Percentiles rank a stretch among this genome's conserved stretches.
phyloP scores from a whole-genome alignment of 1,140 invertebrate genomes.

The Orius insidiosus region DNA sequence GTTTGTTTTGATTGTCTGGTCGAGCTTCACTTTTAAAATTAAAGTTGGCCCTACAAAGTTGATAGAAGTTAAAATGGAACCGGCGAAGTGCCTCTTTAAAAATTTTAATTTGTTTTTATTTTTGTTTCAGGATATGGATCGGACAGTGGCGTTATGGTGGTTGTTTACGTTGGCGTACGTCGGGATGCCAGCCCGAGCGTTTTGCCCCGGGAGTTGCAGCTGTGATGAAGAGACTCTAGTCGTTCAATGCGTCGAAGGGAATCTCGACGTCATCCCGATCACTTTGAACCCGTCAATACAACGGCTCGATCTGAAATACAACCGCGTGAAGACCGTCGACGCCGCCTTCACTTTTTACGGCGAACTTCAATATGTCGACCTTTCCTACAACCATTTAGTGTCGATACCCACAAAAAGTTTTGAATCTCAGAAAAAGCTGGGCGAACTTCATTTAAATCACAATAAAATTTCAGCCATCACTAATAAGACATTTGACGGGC shows the following conservation, averaged over 20 bases:
- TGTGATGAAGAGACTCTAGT: slow-evolving; percentile 77
- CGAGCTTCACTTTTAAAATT: not conserved
- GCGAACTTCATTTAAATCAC: slow-evolving; percentile 63
- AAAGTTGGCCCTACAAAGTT: not conserved
- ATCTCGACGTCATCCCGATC: slow-evolving; percentile 74
- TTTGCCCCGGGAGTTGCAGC: slow-evolving; percentile 59
- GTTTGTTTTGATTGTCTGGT: too few species aligned
- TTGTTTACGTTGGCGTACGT: slow-evolving; percentile 22
- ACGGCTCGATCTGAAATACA: slow-evolving; percentile 62
- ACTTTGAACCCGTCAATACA: slow-evolving; percentile 78
- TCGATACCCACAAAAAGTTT: slow-evolving; percentile 62
- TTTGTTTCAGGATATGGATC: slow-evolving; percentile 22
- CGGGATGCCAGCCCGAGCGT: slow-evolving; percentile 24
- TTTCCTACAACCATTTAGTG: slow-evolving; percentile 66
- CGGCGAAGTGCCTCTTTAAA: not conserved
- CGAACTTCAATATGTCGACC: slow-evolving; percentile 62
- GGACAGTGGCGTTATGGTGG: slow-evolving; percentile 23
- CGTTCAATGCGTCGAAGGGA: slow-evolving; percentile 69
- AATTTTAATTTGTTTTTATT: not conserved
- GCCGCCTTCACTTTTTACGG: slow-evolving; percentile 73
- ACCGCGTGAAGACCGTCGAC: slow-evolving; percentile 71
- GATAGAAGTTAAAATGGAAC: too few species aligned
- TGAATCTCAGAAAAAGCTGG: slow-evolving; percentile 55
- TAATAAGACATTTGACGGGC: slow-evolving; percentile 59
- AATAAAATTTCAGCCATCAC: slow-evolving; percentile 66